phyloP scores from a whole-genome alignment of 2,797 vertebrate species.

The Bucorvus abyssinicus region DNA sequence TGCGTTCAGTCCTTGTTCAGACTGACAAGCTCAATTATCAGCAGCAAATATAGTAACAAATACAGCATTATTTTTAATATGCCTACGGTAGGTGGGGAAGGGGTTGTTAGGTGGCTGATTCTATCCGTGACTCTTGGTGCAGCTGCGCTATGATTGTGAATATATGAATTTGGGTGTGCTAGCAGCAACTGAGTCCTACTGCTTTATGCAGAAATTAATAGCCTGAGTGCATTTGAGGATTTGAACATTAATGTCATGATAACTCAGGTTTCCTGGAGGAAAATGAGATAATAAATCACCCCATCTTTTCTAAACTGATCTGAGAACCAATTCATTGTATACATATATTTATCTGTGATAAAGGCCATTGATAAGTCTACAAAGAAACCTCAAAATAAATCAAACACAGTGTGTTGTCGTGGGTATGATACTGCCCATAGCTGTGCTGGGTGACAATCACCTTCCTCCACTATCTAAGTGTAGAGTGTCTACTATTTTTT shows the following conservation, averaged over 20 bases:
- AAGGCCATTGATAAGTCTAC: neutral
- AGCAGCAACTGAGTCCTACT: neutral
- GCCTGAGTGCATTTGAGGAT: neutral
- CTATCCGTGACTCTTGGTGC: neutral
- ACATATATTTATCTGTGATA: neutral
- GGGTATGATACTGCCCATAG: neutral
- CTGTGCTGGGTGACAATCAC: neutral
- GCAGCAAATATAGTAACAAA: neutral
- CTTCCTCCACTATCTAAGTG: neutral
- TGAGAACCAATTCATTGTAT: neutral
- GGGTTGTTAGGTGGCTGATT: neutral
- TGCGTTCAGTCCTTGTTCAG: neutral
- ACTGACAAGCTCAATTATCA: neutral
- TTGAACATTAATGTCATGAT: neutral
- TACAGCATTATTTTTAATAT: neutral
- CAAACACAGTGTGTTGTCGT: neutral
- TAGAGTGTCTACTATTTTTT: neutral
- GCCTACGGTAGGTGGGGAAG: neutral
- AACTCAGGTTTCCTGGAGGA: neutral
- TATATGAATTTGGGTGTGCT: neutral
- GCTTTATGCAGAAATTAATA: neutral
- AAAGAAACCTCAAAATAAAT: neutral
- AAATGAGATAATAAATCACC: neutral
- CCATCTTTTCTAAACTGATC: neutral
- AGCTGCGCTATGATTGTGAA: neutral